A percentile compares a stretch with the other conserved stretches of the same genome.
Evolutionary conservation across 2,888 invertebrate genomes (phyloP).

Genomic region (Lycia hirtaria): DNA sequence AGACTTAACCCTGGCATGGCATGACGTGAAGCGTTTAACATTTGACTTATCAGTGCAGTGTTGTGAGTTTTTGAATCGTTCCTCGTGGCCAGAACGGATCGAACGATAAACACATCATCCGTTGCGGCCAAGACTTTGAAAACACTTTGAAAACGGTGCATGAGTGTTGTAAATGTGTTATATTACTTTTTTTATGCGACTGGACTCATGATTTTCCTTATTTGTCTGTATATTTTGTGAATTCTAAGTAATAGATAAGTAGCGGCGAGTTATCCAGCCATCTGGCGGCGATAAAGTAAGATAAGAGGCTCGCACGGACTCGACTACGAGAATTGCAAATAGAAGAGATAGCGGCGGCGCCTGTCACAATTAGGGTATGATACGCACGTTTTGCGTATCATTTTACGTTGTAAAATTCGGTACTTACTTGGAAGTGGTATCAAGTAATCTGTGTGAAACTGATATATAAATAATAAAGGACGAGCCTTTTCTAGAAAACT

Average conservation of each 20-base stretch:
- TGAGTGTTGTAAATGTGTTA: constrained; percentile 28
- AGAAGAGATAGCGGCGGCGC: constrained; percentile 4
- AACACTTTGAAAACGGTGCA: constrained; percentile 31
- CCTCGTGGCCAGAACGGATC: constrained; percentile 8
- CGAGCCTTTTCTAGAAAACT: too few relatives aligned
- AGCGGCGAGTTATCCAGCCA: constrained; percentile 17
- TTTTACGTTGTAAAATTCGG: not conserved
- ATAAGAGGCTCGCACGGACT: constrained; percentile 18
- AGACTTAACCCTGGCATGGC: constrained; percentile 30
- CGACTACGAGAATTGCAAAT: constrained; percentile 7
- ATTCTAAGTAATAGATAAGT: constrained; percentile 33
- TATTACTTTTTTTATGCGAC: constrained; percentile 18
- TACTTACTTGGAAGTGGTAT: too few relatives aligned
- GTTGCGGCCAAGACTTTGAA: constrained; percentile 21
- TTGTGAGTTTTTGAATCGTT: constrained; percentile 8
- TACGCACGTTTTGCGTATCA: too few relatives aligned
- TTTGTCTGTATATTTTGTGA: constrained; percentile 34
- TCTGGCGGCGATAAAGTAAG: constrained; percentile 30
- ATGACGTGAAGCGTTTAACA: constrained; percentile 25
- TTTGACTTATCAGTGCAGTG: constrained; percentile 22
- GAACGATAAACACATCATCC: not conserved
- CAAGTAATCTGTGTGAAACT: too few relatives aligned
- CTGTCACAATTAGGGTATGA: not conserved
- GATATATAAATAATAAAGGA: too few relatives aligned
- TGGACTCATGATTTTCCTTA: constrained; percentile 23